Evolutionary conservation across 2,888 invertebrate species (phyloP), one percentile per base, ranked within the genome.

Genomic region (Acleris cristana): DNA sequence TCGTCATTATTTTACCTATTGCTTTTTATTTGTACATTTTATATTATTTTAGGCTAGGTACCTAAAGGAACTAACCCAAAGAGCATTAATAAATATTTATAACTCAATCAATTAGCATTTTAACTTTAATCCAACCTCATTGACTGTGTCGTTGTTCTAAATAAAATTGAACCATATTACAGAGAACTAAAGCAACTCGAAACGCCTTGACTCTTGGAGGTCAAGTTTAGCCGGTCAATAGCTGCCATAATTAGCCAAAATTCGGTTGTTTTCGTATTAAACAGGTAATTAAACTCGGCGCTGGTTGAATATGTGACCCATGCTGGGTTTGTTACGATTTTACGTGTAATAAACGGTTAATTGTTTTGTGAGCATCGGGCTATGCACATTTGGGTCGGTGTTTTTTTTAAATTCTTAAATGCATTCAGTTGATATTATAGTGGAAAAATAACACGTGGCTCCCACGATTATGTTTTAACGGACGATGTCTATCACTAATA

Each of bases 221-320:
- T 18, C 44, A 44, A 56, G 44, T 16, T 56, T 23, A 14, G 3
- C 40, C 40, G 44, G 44, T 56, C 44, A 44, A 44, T 44, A 21
- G 44, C 40, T 44, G 21, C 14, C 40, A 30, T 26, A 58, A 58
- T 58, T 58, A 58, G 48, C 8, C 6, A n/a, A 53, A 58, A 18
- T 58, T 58, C 45, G 12, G 26, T 58, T 30, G 58, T 58, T 58
- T 58, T 49, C 57, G 48, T 58, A 56, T 34, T 49, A 49, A 12
- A 26, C 14, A 10, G 18, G 30, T 58, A 48, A 58, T 58, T 58
- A 19, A 40, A 58, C 48, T 58, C 45, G 26, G 48, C 58, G 58
- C 58, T 58, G 48, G 48, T 26, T 58, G 48, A 58, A 18, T 58
- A 30, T 48, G 26, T 58, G 45, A 26, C 58, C 58, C 26, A 48